Evolutionary conservation across 2,888 invertebrate genomes (phyloP).

Genomic region (Dasypogon diadema): DNA sequence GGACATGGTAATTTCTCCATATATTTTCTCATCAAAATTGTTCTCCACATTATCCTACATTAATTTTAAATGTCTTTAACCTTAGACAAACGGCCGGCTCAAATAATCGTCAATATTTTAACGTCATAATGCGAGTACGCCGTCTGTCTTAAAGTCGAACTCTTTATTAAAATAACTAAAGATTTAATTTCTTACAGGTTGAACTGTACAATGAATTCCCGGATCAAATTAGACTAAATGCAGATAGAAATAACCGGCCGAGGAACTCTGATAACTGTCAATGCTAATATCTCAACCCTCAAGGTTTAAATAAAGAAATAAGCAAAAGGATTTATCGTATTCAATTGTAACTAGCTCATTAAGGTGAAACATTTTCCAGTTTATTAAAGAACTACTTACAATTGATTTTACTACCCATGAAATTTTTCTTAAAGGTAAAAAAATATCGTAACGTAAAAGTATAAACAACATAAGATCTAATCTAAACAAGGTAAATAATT

Average conservation of each 20-base stretch:
- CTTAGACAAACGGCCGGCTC: no score
- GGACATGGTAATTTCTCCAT: no score
- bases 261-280: constrained; percentile 81
- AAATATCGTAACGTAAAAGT: constrained; percentile 14
- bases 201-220: constrained; percentile 98
- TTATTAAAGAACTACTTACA: neutral
- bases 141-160: no score
- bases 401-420: neutral
- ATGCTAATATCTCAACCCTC: constrained; percentile 73
- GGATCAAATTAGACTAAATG: constrained; percentile 90
- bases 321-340: constrained; percentile 15
- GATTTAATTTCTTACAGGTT: constrained; percentile 70
- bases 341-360: constrained; percentile 25
- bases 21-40: no score
- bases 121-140: no score
- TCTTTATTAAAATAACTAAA: no score
- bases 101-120: no score
- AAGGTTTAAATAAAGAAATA: neutral
- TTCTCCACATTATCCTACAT: no score
- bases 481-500: constrained; percentile 19
- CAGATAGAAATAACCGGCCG: constrained; percentile 79
- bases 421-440: constrained; percentile 28
- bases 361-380: constrained; percentile 17
- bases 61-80: no score
- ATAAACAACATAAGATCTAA: constrained; percentile 24